These are phyloP conservation scores for Trissonchulus sp. DNA, from an alignment of 2,888 invertebrate species.

Conservation along the genomic window DNA sequence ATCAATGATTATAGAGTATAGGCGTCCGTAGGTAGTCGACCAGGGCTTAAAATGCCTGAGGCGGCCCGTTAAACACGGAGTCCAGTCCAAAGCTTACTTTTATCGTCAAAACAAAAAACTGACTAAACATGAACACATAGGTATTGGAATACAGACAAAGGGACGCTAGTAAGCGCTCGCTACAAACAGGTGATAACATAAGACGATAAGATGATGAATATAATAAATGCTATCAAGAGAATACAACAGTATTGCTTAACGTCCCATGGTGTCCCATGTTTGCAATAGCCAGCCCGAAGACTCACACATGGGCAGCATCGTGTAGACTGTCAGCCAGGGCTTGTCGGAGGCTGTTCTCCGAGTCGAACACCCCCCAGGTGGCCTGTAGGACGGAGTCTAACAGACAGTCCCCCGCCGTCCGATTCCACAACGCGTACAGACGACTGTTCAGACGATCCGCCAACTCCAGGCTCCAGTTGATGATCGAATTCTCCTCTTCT, in stretches of 20 bases:
- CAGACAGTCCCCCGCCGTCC: slow-evolving; percentile 90
- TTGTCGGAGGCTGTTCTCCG: slow-evolving; percentile 75
- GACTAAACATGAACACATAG: neutral
- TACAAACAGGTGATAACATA: too few relatives aligned
- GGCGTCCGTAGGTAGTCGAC: too few relatives aligned
- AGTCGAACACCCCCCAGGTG: slow-evolving; percentile 90
- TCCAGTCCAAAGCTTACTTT: too few relatives aligned
- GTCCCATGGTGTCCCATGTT: too few relatives aligned
- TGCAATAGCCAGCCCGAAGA: slow-evolving; percentile 35
- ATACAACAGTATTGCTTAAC: too few relatives aligned
- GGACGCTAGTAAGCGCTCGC: too few relatives aligned
- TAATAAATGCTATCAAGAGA: too few relatives aligned
- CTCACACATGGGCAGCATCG: slow-evolving; percentile 72
- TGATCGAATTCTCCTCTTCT: slow-evolving; percentile 65
- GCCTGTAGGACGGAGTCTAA: slow-evolving; percentile 78
- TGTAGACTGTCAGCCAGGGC: slow-evolving; percentile 78
- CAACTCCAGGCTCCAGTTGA: slow-evolving; percentile 87
- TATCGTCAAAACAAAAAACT: neutral
- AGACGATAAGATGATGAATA: too few relatives aligned
- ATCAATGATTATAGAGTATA: too few relatives aligned
- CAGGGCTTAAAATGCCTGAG: too few relatives aligned
- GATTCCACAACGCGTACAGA: slow-evolving; percentile 87
- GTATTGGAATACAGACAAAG: too few relatives aligned
- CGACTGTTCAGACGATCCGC: slow-evolving; percentile 72
- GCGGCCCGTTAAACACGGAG: too few relatives aligned